These are phyloP conservation scores for Tachycineta bicolor DNA, from an alignment of 2,113 vertebrate species.

Conservation along the genomic window DNA sequence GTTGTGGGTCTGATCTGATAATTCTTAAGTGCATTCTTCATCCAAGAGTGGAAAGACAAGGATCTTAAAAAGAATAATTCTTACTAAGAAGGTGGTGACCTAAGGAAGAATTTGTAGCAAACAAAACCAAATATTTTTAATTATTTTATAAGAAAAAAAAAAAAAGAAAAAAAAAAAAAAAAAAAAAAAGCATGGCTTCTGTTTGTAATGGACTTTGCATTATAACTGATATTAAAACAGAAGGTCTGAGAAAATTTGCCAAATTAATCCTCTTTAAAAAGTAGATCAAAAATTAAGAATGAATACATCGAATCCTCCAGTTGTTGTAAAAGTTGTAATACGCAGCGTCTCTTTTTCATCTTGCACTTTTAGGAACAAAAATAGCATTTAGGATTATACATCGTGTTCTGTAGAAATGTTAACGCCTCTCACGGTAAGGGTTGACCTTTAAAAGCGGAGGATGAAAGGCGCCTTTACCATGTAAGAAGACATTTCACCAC, in stretches of 20 bases:
- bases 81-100: not conserved
- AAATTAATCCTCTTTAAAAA: not conserved
- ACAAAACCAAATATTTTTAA: not conserved
- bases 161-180: not conserved
- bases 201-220: not conserved
- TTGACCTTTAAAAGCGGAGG: fast-evolving
- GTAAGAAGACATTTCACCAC: not conserved
- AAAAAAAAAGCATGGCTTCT: not conserved
- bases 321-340: not conserved
- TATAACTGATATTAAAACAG: not conserved
- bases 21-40: not conserved
- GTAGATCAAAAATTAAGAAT: not conserved
- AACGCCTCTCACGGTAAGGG: not conserved
- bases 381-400: not conserved
- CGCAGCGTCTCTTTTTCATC: not conserved
- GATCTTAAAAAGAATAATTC: not conserved
- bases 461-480: not conserved
- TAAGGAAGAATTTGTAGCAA: not conserved
- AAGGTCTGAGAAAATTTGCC: not conserved
- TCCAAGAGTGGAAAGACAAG: not conserved
- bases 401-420: not conserved
- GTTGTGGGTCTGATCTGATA: not conserved
- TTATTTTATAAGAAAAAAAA: not conserved
- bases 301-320: not conserved
- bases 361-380: not conserved